Evolutionary conservation across 2,797 vertebrate genomes (phyloP).

Genomic region (Lateolabrax maculatus): DNA sequence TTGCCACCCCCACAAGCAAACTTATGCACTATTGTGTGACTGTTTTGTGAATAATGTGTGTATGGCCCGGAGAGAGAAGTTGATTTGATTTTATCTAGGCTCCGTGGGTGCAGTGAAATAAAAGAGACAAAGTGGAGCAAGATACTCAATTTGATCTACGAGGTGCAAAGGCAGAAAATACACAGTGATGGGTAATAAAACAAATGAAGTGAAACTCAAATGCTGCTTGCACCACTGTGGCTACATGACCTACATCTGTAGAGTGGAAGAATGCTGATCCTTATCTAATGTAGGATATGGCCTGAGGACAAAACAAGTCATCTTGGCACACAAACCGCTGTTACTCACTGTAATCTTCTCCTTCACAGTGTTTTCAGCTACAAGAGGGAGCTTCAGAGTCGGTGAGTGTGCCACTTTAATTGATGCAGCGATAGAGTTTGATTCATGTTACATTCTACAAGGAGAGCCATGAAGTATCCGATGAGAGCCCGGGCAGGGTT

Average conservation of each 20-base stretch:
- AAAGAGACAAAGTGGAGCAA: conserved; percentile 37
- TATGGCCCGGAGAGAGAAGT: conserved; percentile 8
- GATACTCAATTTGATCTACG: conserved; percentile 51
- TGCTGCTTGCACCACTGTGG: conserved; percentile 50
- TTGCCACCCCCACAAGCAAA: conserved; percentile 17
- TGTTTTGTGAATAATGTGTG: conserved; percentile 31
- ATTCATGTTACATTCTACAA: conserved; percentile 71
- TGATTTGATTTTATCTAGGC: conserved; percentile 57
- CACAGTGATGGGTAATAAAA: conserved; percentile 69
- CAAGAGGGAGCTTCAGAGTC: conserved; percentile 42
- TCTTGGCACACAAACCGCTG: conserved; percentile 65
- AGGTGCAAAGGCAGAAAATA: conserved; percentile 44
- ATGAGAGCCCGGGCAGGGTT: conserved; percentile 71
- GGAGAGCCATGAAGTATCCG: conserved; percentile 70
- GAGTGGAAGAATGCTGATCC: conserved; percentile 73
- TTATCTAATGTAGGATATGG: conserved; percentile 77
- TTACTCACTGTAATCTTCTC: conserved; percentile 64
- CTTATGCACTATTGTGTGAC: conserved; percentile 2
- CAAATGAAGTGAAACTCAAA: conserved; percentile 67
- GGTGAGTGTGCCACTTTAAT: conserved; percentile 64
- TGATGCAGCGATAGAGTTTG: conserved; percentile 65
- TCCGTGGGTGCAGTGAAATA: conserved; percentile 31
- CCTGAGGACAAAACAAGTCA: conserved; percentile 71
- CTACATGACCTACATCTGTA: conserved; percentile 80
- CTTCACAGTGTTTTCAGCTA: conserved; percentile 49